phyloP scores from a whole-genome alignment of 2,888 invertebrate genomes.

The Notocelia uddmanniana region DNA sequence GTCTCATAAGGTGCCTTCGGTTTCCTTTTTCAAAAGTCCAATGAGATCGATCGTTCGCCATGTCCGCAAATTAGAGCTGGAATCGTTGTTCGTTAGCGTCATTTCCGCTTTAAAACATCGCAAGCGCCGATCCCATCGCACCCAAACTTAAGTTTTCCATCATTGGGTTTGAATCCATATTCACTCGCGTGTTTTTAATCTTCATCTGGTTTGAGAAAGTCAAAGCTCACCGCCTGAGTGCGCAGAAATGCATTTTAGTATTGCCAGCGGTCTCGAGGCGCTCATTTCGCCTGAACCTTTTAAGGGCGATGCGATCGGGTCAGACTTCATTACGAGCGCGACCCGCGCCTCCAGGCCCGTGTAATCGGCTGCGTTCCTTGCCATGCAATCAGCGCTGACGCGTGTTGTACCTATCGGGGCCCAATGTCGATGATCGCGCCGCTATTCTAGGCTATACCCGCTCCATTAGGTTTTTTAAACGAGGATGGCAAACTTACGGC shows the following conservation, averaged over 20 bases:
- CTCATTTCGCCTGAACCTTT: slow-evolving; percentile 69
- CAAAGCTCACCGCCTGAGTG: slow-evolving; percentile 75
- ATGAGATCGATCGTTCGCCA: slow-evolving; percentile 84
- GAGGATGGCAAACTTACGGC: no score
- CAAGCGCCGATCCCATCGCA: slow-evolving; percentile 54
- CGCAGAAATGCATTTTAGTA: slow-evolving; percentile 76
- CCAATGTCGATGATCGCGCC: slow-evolving; percentile 22
- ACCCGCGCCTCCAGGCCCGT: slow-evolving; percentile 33
- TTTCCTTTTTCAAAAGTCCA: slow-evolving; percentile 83
- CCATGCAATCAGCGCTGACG: slow-evolving; percentile 38
- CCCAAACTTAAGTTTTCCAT: slow-evolving; percentile 53
- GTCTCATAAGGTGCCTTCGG: slow-evolving; percentile 73
- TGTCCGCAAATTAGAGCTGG: slow-evolving; percentile 85
- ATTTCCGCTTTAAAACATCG: slow-evolving; percentile 52
- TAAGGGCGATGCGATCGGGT: slow-evolving; percentile 60
- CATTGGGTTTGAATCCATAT: slow-evolving; percentile 47
- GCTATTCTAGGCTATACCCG: slow-evolving; percentile 15
- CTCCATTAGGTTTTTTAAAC: no score
- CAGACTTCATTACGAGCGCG: slow-evolving; percentile 68
- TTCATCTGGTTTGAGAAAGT: slow-evolving; percentile 69
- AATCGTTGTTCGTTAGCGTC: slow-evolving; percentile 81
- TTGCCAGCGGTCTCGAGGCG: slow-evolving; percentile 67
- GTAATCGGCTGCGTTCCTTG: slow-evolving; percentile 8
- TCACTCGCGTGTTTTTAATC: slow-evolving; percentile 59
- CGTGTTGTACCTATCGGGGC: slow-evolving; percentile 32